Evolutionary conservation across 2,797 vertebrate genomes (phyloP), one percentile per base, ranked within the genome.

Genomic region (Enteromius anoplus): DNA sequence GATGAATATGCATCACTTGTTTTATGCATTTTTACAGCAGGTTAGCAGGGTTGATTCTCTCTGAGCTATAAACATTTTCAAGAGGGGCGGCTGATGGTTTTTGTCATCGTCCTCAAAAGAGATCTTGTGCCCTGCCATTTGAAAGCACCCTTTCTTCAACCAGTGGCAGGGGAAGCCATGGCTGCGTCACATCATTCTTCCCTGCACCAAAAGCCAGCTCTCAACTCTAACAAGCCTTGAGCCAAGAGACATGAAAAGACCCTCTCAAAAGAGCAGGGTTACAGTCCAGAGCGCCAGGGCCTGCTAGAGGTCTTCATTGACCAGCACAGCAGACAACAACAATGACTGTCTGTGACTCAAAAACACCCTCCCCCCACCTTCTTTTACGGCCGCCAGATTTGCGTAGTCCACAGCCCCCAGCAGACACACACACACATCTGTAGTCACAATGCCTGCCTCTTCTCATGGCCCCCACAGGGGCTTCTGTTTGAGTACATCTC

Each of bases 281-380:
- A 86, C 82, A 78, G 84, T 87, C 77, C 53, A 78, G 47, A 83
- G 72, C 42, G 32, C n/a, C 76, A 85, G 62, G 78, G 76, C 53
- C 73, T 65, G 72, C 75, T 80, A 76, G 71, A 87, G 76, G 79
- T 72, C 76, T 83, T 83, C 86, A 87, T 86, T 88, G 84, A 86
- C 84, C 84, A 78, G 80, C 76, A 9, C 7, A 42, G 60, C 82
- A 84, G 87, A 87, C 84, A 77, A 82, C 82, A 86, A 86, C 87
- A 88, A 85, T 86, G 84, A 75, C 82, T 26, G 80, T 83, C 84
- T 87, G 80, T 87, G 87, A 75, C 45, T 84, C 11, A 55, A 84
- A 78, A 69, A 73, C 79, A 73, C 53, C 75, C 80, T 83, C 80
- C 76, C 68, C n/a, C n/a, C n/a, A n/a, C 76, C 53, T 65, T 70